Evolutionary conservation across 1,140 invertebrate genomes (phyloP), one percentile per base, ranked within the genome.

Genomic region (Agrilus planipennis): DNA sequence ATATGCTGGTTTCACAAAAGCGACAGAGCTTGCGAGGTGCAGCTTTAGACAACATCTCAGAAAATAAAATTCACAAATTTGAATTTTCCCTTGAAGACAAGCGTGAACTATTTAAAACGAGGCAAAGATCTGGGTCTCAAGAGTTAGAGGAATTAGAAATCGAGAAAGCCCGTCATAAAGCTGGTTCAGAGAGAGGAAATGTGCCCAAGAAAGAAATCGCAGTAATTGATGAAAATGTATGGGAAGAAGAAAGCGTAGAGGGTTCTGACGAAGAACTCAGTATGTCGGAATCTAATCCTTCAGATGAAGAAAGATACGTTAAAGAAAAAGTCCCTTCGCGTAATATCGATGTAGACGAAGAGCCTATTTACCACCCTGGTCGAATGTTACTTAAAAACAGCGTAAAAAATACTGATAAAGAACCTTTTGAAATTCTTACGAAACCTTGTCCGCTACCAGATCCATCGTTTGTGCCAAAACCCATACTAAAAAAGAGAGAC

Each of bases 331-430:
- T 52, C 36, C 7, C 62, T 44, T 0, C 45, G 19, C 23, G 67
- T 34, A 62, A 67, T 36, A 53, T 64, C 61, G 62, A 69, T 60
- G 45, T 68, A 65, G 51, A 77, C 23, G 75, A 79, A 37, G 74
- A 79, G 43, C 72, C 74, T 25, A 82, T 78, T 0, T 83, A 83
- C 55, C 74, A 82, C 62, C 80, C 80, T 0, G 64, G 71, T 28
- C 64, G 35, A 22, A 52, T 49, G 49, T 41, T 9, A 12, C 4
- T 4, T 4, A 32, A 11, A 32, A 32, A 15, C 7, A 22, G 22
- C 11, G 38, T 22, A 37, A 31, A 20, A 34, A 54, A 55, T 37
- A 57, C 60, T 39, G 50, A 54, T 34, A 67, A 73, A 28, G 64
- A 72, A 46, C 62, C 67, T 2, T 71, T 71, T 39, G 65, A 65